phyloP scores from a whole-genome alignment of 2,888 invertebrate species.

The Mimas tiliae region DNA sequence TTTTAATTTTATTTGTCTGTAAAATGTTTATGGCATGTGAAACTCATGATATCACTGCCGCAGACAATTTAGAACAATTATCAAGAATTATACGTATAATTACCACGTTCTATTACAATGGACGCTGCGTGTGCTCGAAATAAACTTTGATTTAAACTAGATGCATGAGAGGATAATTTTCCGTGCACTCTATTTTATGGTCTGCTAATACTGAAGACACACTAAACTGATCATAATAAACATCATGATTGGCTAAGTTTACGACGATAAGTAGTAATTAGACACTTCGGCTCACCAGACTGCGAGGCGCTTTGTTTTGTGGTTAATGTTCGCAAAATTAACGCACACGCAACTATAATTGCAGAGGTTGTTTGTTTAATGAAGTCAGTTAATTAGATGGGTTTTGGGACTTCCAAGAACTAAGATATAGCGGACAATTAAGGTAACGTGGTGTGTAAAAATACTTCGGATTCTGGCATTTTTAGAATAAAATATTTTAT shows the following conservation, averaged over 20 bases:
- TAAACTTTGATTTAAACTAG: constrained; percentile 37
- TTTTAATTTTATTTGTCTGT: constrained; percentile 41
- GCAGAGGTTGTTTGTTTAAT: constrained; percentile 14
- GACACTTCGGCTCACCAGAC: constrained; percentile 49
- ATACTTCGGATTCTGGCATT: not conserved
- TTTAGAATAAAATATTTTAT: not conserved
- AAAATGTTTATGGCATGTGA: constrained; percentile 58
- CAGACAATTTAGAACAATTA: constrained; percentile 66
- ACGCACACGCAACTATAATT: constrained; percentile 24
- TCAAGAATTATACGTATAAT: constrained; percentile 60
- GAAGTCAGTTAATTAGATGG: constrained; percentile 16
- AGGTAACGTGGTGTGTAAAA: not conserved
- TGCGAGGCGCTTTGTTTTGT: constrained; percentile 56
- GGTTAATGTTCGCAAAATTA: constrained; percentile 31
- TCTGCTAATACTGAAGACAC: constrained; percentile 44
- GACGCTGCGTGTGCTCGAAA: constrained; percentile 29
- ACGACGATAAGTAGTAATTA: constrained; percentile 42
- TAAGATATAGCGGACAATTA: not conserved
- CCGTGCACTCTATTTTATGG: constrained; percentile 45
- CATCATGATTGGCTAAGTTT: constrained; percentile 41
- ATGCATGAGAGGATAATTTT: constrained; percentile 39
- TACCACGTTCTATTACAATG: constrained; percentile 45
- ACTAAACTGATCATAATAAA: constrained; percentile 32
- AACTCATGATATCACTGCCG: constrained; percentile 70
- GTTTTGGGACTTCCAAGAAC: constrained; percentile 20